Conservation (phyloP, 2,888 invertebrate species). For the Idaea straminata region DNA sequence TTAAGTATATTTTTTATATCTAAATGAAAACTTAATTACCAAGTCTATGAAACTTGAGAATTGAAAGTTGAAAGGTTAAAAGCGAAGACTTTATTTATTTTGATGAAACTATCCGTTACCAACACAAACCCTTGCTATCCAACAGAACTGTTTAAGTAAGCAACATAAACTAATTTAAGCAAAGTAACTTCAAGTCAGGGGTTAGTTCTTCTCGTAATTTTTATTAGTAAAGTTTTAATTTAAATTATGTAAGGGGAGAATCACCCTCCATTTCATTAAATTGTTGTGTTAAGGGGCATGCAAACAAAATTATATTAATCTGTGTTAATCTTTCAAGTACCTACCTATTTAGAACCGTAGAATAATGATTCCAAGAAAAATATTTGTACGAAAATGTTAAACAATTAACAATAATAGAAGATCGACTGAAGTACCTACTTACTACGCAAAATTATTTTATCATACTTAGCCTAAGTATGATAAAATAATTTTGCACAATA, state of each 20-base stretch:
- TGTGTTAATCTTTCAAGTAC: background rate
- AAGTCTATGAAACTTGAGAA: background rate
- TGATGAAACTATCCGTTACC: background rate
- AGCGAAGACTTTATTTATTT: background rate
- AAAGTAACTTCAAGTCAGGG: background rate
- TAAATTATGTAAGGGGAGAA: background rate
- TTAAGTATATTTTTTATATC: too few species aligned
- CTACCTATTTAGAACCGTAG: too few species aligned
- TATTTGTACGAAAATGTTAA: too few species aligned
- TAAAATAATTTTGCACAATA: too few species aligned
- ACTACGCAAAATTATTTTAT: too few species aligned
- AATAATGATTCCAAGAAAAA: too few species aligned
- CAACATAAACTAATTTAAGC: background rate
- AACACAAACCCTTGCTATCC: background rate
- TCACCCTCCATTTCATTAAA: background rate
- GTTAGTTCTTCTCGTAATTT: background rate
- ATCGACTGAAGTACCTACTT: too few species aligned
- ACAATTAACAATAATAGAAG: too few species aligned
- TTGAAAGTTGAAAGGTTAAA: background rate
- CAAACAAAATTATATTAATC: background rate
- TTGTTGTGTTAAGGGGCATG: background rate
- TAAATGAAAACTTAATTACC: background rate
- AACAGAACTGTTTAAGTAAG: background rate
- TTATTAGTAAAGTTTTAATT: background rate
- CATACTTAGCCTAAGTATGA: too few species aligned